Percentiles rank a stretch among this genome's conserved stretches.
phyloP scores from a whole-genome alignment of 2,113 vertebrate genomes.

The Leptosomus discolor region DNA sequence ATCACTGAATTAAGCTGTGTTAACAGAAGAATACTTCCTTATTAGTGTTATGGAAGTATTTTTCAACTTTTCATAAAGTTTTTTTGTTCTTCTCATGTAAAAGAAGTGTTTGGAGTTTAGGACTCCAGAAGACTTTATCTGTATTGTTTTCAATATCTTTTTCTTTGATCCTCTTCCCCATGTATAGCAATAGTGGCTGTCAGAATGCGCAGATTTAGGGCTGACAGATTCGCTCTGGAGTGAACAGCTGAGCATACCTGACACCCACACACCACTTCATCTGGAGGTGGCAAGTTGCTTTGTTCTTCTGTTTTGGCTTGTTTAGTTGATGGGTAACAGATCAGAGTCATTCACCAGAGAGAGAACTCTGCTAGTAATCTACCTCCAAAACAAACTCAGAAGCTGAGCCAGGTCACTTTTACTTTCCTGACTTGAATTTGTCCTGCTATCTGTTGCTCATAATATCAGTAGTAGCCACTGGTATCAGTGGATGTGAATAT shows the following conservation, averaged over 20 bases:
- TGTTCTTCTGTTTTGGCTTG: neutral
- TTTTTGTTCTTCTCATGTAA: neutral
- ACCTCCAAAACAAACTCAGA: neutral
- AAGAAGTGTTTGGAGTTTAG: neutral
- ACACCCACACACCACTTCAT: neutral
- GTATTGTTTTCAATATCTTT: neutral
- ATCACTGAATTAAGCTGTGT: neutral
- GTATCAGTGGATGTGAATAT: neutral
- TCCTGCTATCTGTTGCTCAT: neutral
- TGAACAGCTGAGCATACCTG: neutral
- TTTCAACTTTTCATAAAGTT: neutral
- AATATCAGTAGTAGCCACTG: neutral
- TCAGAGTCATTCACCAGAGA: neutral
- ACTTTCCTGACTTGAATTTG: neutral
- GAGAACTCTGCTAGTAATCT: neutral
- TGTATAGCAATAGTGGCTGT: fast-evolving
- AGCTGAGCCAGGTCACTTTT: neutral
- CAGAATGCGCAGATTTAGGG: neutral
- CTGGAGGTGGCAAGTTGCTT: neutral
- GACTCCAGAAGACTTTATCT: neutral
- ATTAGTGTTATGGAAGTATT: neutral
- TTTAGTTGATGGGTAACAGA: neutral
- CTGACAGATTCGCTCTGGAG: neutral
- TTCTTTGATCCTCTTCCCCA: neutral
- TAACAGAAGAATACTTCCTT: neutral